Conservation (phyloP, 2,797 vertebrate genomes). For the Pangasius macronema region DNA sequence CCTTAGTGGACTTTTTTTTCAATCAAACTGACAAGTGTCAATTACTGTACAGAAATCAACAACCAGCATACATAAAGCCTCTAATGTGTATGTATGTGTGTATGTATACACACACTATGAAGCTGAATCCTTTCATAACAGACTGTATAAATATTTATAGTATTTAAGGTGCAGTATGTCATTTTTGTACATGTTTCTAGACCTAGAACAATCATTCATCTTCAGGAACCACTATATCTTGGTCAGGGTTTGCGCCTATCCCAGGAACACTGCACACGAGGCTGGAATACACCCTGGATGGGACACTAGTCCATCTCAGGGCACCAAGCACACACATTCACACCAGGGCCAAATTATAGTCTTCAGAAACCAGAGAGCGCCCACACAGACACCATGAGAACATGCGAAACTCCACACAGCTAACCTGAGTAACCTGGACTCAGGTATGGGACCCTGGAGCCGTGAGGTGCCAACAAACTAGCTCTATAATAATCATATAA, state of each 20-base stretch:
- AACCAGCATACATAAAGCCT: neutral
- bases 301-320: neutral
- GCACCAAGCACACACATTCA: neutral
- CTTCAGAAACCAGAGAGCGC: neutral
- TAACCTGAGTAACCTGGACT: neutral
- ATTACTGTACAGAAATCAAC: neutral
- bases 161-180: neutral
- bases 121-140: neutral
- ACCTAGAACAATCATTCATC: neutral
- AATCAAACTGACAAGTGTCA: neutral
- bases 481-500: neutral
- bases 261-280: neutral
- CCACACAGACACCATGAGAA: neutral
- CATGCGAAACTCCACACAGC: neutral
- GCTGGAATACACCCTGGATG: neutral
- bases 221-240: neutral
- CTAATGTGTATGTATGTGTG: neutral
- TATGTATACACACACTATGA: neutral
- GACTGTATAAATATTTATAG: neutral
- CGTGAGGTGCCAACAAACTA: neutral
- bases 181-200: neutral
- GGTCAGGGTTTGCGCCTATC: neutral
- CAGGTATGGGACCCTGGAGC: neutral
- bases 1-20: too few species aligned
- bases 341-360: neutral